Evolutionary conservation across 2,888 invertebrate species (phyloP), one percentile per base, ranked within the genome.

Genomic region (Chironomus tentans): DNA sequence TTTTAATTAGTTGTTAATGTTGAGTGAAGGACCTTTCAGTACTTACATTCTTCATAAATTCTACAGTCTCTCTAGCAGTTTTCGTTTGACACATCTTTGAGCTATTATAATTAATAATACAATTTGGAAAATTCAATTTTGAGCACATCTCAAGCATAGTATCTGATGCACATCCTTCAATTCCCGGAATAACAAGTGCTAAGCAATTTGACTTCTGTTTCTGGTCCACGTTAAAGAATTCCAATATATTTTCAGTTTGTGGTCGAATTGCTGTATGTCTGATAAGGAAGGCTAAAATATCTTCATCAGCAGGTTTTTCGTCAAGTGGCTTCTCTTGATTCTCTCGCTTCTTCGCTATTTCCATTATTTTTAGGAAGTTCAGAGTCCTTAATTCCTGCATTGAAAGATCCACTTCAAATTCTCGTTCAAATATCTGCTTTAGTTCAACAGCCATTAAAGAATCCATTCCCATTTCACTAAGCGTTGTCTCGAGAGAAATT

Each of bases 401-500:
- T 0, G 94, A 90, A 3, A 98, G 85, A 81, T 91, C 90, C 75
- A 97, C 85, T 81, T 97, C 95, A 81, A 92, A 95, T 82, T 95
- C 94, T 79, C 95, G 86, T 82, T 97, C 96, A 1, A 97, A 83
- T 0, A 92, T 92, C 83, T 97, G 96, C 79, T 97, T 97, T 79
- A 98, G 94, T 84, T 98, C 97, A 0, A 97, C 94, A 0, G 94
- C 95, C 95, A 96, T 97, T 87, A 98, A 90, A 1, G 97, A 97
- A 85, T 98, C 97, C 90, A 98, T 93, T 56, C 98, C 98, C 78
- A 98, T 85, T 82, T 98, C 97, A 1, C 94, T 92, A 1, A 98
- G 85, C 0, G 91, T 89, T 0, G 90, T 87, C 80, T 90, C 89
- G 77, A 88, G 86, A 68, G 91, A 91, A 0, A 90, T 87, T 0